Percentiles rank a stretch among this genome's conserved stretches.
phyloP scores from a whole-genome alignment of 1,140 invertebrate genomes.

The Neelides sp. region DNA sequence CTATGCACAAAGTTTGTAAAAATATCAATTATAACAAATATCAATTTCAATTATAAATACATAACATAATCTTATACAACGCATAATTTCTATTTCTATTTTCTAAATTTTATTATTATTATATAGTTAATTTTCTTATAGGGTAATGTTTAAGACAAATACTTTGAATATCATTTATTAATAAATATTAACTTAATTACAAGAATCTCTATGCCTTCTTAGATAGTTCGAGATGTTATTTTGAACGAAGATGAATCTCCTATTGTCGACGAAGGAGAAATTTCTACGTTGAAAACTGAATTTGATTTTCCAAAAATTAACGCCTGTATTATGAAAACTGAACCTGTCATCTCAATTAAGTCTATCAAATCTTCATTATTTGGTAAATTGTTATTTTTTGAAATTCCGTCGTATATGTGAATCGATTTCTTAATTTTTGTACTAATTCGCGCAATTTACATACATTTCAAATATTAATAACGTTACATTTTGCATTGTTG shows the following conservation, averaged over 20 bases:
- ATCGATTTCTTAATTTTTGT: neutral
- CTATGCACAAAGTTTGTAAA: constrained; percentile 18
- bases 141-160: no score
- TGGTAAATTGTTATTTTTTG: constrained; percentile 42
- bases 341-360: constrained; percentile 51
- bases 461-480: constrained; percentile 7
- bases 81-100: no score
- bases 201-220: no score
- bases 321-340: constrained; percentile 56
- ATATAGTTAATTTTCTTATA: no score
- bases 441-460: neutral
- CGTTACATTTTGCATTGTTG: constrained; percentile 9
- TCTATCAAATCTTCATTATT: constrained; percentile 64
- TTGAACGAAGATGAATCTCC: neutral
- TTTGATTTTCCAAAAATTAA: constrained; percentile 41
- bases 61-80: no score
- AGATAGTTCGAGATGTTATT: constrained; percentile 1
- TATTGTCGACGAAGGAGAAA: neutral
- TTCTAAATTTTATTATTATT: no score
- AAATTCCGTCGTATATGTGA: neutral
- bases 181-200: no score
- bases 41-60: no score
- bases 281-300: neutral
- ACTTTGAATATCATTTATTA: no score
- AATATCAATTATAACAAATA: no score